These are phyloP conservation scores for Carollia perspicillata DNA, from an alignment of 2,113 vertebrate genomes.

Conservation along the genomic window DNA sequence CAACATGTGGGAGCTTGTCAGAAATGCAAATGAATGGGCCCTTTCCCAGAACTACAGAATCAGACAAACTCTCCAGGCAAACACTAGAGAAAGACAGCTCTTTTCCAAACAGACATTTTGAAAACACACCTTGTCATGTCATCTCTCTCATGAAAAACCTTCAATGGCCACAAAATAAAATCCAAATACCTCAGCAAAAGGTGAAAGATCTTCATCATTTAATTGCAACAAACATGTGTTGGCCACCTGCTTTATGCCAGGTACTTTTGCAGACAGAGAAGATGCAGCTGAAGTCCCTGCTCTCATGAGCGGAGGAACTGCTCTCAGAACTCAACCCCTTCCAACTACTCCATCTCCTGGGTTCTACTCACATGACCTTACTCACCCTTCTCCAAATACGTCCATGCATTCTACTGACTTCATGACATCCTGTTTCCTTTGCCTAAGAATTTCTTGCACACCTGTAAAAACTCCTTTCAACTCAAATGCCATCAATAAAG, in stretches of 20 bases:
- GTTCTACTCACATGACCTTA: background rate
- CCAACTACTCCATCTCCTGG: background rate
- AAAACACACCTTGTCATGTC: background rate
- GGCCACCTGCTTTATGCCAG: fast-evolving
- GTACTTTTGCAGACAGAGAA: background rate
- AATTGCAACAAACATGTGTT: background rate
- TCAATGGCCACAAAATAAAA: background rate
- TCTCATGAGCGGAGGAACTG: background rate
- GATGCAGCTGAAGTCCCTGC: fast-evolving
- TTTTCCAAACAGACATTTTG: background rate
- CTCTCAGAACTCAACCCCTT: background rate
- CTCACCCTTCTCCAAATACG: background rate
- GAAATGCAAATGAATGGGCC: background rate
- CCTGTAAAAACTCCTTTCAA: background rate
- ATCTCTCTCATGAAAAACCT: background rate
- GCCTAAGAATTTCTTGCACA: background rate
- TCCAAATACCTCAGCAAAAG: background rate
- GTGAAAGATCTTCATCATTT: background rate
- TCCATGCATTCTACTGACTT: background rate
- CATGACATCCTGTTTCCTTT: background rate
- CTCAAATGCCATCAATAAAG: background rate
- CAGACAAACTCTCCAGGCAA: background rate
- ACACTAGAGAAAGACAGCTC: background rate
- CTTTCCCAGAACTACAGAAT: background rate
- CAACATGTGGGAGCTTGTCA: background rate